Evolutionary conservation across 2,888 invertebrate species (phyloP), one percentile per base, ranked within the genome.

Genomic region (Cheilosia vulpina): DNA sequence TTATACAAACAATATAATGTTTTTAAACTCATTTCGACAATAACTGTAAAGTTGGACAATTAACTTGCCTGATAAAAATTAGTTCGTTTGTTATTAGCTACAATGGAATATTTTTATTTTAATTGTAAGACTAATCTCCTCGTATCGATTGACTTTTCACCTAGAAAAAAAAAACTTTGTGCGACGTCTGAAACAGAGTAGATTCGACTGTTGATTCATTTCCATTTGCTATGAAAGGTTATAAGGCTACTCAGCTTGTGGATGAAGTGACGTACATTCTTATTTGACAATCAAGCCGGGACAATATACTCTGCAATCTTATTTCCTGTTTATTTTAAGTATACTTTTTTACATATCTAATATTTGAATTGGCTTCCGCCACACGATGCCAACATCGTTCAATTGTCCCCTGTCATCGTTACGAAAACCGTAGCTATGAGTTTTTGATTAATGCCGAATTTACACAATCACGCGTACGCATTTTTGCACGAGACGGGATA

Each of bases 81-180:
- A 15, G 41, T 60, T 52, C 19, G 43, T 41, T 24, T 52, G 2
- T 62, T 53, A 45, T 17, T 57, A 38, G 17, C 63, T 63, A 13
- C 4, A 41, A 34, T 11, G 45, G 41, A 60, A 60, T 13, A 3
- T 15, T 43, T 24, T 62, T 9, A 65, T 7, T 65, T 63, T 38
- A 47, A 65, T 55, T 50, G 41, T 76, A 60, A 71, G 50, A 19
- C 53, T 66, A 62, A 83, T 83, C 78, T 72, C 15, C 7, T 62
- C 78, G 43, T 72, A 72, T 83, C 78, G 52, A 47, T 72, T 78
- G 60, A 83, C 78, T 60, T 72, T 68, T 69, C 38, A 75, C 68
- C 80, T 15, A n/a, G 7, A 13, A 21, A 17, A 52, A 21, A 15
- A 13, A 52, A 52, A 7, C 19, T 19, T 45, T n/a, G 5, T n/a